A percentile compares a stretch with the other conserved stretches of the same genome.
phyloP scores from a whole-genome alignment of 2,888 invertebrate species.

The Drosophila paranaensis region DNA sequence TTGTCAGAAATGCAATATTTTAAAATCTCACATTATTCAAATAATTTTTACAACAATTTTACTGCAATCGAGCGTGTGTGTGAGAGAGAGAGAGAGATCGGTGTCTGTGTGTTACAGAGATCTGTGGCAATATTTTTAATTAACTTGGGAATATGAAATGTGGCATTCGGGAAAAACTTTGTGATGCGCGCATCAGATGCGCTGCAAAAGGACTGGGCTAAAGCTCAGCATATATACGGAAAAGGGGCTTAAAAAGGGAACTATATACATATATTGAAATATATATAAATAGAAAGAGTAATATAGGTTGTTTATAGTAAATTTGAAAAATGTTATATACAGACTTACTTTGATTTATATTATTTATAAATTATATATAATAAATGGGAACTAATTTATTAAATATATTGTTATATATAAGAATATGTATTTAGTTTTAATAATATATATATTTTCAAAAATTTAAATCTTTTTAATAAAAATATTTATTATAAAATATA shows the following conservation, averaged over 20 bases:
- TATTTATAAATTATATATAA: neutral
- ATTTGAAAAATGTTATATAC: neutral
- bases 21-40: conserved; percentile 84
- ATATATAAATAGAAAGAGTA: neutral
- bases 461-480: too few relatives aligned
- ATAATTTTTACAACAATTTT: conserved; percentile 76
- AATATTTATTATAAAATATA: too few relatives aligned
- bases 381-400: neutral
- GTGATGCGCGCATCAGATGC: conserved; percentile 10
- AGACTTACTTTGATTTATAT: neutral
- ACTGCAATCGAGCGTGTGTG: conserved; percentile 22
- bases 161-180: conserved; percentile 42
- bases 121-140: conserved; percentile 75
- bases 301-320: neutral
- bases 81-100: conserved; percentile 1
- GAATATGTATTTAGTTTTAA: neutral
- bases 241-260: neutral
- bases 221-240: neutral
- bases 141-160: conserved; percentile 78
- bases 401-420: neutral
- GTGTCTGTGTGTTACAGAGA: conserved; percentile 12
- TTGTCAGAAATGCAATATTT: conserved; percentile 65
- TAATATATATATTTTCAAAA: too few relatives aligned
- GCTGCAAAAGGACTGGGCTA: neutral
- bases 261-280: neutral